phyloP scores from a whole-genome alignment of 2,888 invertebrate species.

The Drosophila nigricruria region DNA sequence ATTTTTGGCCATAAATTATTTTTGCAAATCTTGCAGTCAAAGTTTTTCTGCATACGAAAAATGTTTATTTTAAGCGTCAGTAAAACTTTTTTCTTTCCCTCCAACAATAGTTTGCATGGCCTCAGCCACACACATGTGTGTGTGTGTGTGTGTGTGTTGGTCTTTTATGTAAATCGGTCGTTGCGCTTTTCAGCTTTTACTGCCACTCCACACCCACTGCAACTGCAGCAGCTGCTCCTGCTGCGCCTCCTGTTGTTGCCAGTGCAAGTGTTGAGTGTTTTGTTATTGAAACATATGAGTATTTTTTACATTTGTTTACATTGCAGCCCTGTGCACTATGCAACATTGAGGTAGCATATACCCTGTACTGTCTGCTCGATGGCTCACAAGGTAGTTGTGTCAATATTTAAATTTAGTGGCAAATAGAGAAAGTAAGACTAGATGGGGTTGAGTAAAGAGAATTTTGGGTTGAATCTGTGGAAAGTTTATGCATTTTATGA shows the following conservation, averaged over 20 bases:
- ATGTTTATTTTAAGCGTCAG: conserved; percentile 44
- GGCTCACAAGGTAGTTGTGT: not conserved
- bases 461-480: not conserved
- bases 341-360: conserved; percentile 36
- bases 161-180: conserved; percentile 72
- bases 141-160: conserved; percentile 3
- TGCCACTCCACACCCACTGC: conserved; percentile 7
- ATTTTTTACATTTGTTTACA: conserved; percentile 58
- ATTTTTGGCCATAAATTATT: conserved; percentile 62
- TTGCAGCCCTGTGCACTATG: conserved; percentile 21
- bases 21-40: conserved; percentile 62
- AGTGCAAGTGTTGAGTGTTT: conserved; percentile 74
- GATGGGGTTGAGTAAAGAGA: not conserved
- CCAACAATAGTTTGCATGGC: conserved; percentile 41
- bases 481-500: not conserved
- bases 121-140: conserved; percentile 1
- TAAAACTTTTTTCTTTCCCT: conserved; percentile 38
- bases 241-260: not conserved
- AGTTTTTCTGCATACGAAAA: conserved; percentile 34
- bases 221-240: not conserved
- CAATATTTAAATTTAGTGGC: not conserved
- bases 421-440: not conserved
- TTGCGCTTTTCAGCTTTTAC: conserved; percentile 64
- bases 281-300: conserved; percentile 79
- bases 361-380: conserved; percentile 11